Evolutionary conservation across 1,140 invertebrate species (phyloP), one percentile per base, ranked within the genome.

Genomic region (Drosophila bocki): DNA sequence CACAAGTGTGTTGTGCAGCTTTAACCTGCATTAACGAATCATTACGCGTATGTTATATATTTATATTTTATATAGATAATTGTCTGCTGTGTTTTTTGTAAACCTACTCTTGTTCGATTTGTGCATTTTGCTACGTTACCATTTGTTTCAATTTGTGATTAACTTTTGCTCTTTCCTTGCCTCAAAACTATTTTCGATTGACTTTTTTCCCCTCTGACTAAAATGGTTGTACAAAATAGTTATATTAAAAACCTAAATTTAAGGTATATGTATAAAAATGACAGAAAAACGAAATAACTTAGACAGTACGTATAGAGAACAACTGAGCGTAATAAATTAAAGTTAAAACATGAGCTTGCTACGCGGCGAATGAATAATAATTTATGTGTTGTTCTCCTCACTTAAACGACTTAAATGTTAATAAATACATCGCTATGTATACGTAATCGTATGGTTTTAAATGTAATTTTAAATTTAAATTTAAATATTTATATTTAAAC

Each of bases 401-500:
- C 75, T 72, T 65, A 62, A 79, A 59, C 53, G 68, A 61, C 60
- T 64, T 80, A 84, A 59, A 47, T 45, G 33, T 64, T 70, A 75
- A 63, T 83, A 83, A 74, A 65, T 77, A 64, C 57, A 71, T 81
- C 56, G 65, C 62, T 76, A 65, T 59, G 44, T 60, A 65, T 70
- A 72, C 65, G 69, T 72, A 72, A 50, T 32, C n/a, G 67, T 82
- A 69, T 59, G 57, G 42, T 58, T 75, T 54, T 70, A 74, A 48
- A 74, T 62, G 51, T 75, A 72, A 47, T 67, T 61, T 61, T 75
- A 67, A 67, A 69, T 57, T 77, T 72, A 53, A 72, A 70, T 60
- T 57, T 59, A 71, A 70, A 75, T 78, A 70, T 85, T 69, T 80
- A 80, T 82, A 76, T 80, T 71, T 75, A 74, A 77, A 82, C 80